Evolutionary conservation across 2,797 vertebrate species (phyloP).

Genomic region (Diplodus sargus): DNA sequence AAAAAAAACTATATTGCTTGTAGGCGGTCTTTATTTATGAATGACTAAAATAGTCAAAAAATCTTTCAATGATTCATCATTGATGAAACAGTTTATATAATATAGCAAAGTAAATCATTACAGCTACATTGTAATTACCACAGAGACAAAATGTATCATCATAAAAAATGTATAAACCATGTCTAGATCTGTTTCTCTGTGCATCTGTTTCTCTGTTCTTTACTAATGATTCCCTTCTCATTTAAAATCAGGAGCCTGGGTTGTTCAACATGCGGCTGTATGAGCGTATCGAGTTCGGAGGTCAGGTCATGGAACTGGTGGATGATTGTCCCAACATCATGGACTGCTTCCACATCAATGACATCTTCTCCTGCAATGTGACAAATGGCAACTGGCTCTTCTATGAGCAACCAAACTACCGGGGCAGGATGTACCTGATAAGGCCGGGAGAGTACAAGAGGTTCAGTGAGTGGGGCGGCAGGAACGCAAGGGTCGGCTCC

Average conservation of each 20-base stretch:
- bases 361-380: conserved; percentile 82
- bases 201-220: neutral
- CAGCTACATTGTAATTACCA: neutral
- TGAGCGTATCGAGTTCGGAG: conserved; percentile 80
- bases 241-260: conserved; percentile 44
- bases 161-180: neutral
- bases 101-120: neutral
- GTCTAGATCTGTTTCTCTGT: neutral
- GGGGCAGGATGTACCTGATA: conserved; percentile 77
- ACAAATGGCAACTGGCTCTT: conserved; percentile 77
- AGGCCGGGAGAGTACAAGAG: conserved; percentile 76
- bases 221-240: neutral
- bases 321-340: conserved; percentile 81
- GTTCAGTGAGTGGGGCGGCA: conserved; percentile 80
- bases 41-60: neutral
- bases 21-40: neutral
- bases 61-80: neutral
- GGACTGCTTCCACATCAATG: conserved; percentile 74
- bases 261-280: conserved; percentile 77
- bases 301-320: conserved; percentile 79
- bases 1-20: neutral
- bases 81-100: neutral
- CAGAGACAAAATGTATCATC: neutral
- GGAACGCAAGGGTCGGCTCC: conserved; percentile 76
- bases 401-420: conserved; percentile 75